Evolutionary conservation across 64 coral and sea anemone genomes (phyloP).

Genomic region (Actinia tenebrosa): DNA sequence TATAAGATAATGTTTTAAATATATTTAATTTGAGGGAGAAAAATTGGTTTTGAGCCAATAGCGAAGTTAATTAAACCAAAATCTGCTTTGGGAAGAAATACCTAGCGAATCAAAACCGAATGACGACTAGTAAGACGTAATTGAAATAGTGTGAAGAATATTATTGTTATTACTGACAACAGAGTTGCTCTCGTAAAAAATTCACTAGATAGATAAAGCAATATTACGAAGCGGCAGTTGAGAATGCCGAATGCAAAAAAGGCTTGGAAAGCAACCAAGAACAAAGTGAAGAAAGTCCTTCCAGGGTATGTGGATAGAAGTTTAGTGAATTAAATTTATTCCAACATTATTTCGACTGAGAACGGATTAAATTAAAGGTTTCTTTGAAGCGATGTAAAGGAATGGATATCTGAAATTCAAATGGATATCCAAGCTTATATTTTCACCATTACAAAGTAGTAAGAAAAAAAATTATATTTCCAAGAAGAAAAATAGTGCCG

Average conservation of each 20-base stretch:
- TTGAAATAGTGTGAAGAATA: not conserved
- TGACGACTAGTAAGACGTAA: not conserved
- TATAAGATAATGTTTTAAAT: not conserved
- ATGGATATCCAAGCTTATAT: not conserved
- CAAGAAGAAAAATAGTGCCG: no score
- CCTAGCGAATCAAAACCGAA: constrained; percentile 6
- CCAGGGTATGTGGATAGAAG: not conserved
- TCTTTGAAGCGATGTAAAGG: not conserved
- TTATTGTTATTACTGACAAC: not conserved
- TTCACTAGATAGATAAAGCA: not conserved
- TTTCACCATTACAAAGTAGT: no score
- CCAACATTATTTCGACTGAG: no score
- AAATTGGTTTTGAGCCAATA: not conserved
- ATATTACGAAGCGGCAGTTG: not conserved
- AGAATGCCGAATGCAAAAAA: constrained; percentile 13
- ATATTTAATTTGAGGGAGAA: not conserved
- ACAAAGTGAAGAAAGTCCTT: not conserved
- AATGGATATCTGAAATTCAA: not conserved
- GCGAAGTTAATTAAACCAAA: not conserved
- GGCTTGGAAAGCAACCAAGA: constrained; percentile 13
- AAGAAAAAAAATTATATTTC: no score
- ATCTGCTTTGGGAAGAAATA: not conserved
- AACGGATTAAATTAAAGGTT: not conserved
- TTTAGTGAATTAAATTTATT: not conserved
- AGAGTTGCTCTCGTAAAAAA: not conserved